Evolutionary conservation across 1,140 invertebrate genomes (phyloP), one percentile per base, ranked within the genome.

Genomic region (Cyphomyrmex costatus): DNA sequence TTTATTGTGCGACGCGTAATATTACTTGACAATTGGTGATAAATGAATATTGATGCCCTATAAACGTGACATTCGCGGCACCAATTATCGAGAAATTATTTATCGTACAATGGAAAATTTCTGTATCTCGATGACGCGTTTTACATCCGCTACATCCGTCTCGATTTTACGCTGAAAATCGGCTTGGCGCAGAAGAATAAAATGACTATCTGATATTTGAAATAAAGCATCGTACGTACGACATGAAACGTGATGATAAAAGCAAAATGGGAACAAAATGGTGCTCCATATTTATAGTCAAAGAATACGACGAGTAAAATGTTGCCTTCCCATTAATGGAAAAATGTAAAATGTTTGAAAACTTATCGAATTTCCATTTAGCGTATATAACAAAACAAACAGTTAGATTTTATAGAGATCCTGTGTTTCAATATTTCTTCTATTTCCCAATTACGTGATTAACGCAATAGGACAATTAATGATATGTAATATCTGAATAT

Each of bases 1-100:
- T 56, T 87, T 27, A 80, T 84, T 58, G 53, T 27, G 21, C 33
- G 7, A 19, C 21, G 24, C 12, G 16, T 56, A 80, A 80, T 58
- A 80, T 80, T 60, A 10, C 65, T 71, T 80, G 78, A 80, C 78
- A 80, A 80, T 80, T 56, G 78, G 12, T 68, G 78, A 80, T 27
- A 42, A 80, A 80, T 80, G 65, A 56, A 80, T 71, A 80, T 80
- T 71, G 65, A 80, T 71, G 78, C 16, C 46, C 33, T 33, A 56
- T 71, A 71, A 80, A 53, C 65, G 51, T 24, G 78, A 80, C 65
- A 80, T 80, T 80, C 16, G 71, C 65, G 78, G 78, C 33, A 80
- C 71, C 78, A 80, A 80, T 80, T 80, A 80, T 42, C 63, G 78
- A 71, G 21, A 70, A 80, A 80, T 80, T 80, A 56, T 80, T 80